Evolutionary conservation across 2,888 invertebrate genomes (phyloP).

Genomic region (Lasioglossum pauxillum): DNA sequence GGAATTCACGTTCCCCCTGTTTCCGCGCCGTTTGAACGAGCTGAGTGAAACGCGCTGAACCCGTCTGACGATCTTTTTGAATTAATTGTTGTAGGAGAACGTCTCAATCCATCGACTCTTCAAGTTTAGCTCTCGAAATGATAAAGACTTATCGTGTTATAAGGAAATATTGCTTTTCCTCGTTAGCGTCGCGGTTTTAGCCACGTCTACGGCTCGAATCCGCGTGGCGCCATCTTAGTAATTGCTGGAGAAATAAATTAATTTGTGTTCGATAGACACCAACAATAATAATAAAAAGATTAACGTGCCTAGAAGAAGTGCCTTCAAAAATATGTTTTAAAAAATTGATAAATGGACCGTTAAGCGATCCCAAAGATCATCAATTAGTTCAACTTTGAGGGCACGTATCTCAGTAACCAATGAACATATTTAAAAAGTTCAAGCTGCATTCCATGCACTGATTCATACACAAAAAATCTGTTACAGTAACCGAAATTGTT

Average conservation of each 20-base stretch:
- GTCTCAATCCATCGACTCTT: neutral
- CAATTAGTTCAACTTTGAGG: too few relatives aligned
- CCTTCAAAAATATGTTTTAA: neutral
- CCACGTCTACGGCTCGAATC: neutral
- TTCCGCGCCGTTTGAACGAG: conserved; percentile 9
- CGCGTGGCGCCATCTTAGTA: neutral
- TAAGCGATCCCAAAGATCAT: too few relatives aligned
- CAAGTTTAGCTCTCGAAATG: neutral
- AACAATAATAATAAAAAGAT: neutral
- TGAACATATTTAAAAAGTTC: neutral
- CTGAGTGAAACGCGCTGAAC: neutral
- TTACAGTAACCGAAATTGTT: too few relatives aligned
- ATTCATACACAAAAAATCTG: too few relatives aligned
- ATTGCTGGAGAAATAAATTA: neutral
- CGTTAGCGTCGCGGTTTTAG: neutral
- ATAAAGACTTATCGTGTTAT: neutral
- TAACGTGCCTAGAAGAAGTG: neutral
- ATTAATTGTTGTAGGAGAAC: neutral
- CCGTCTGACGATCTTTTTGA: neutral
- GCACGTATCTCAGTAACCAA: neutral
- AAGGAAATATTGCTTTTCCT: neutral
- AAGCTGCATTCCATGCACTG: too few relatives aligned
- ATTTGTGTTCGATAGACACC: too few relatives aligned
- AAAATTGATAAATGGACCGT: neutral
- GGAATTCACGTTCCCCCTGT: conserved; percentile 12